Conservation (phyloP, 2,888 invertebrate species). For the Heteromurus nitidus region DNA sequence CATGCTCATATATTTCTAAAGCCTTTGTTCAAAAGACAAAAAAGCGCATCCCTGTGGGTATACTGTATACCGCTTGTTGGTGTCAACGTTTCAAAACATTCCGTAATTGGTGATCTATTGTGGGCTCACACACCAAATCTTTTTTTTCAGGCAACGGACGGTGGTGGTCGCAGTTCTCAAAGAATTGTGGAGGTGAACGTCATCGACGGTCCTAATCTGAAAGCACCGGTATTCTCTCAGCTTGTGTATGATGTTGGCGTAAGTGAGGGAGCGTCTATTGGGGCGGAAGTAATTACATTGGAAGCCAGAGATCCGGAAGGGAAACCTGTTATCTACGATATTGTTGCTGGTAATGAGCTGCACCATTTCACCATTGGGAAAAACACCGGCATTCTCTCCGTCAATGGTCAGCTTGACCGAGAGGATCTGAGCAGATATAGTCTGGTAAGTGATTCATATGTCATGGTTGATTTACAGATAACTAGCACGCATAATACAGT, state of each 20-base stretch:
- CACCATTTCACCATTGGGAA: conserved; percentile 90
- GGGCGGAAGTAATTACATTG: conserved; percentile 74
- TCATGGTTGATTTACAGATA: background rate
- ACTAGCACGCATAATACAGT: too few relatives aligned
- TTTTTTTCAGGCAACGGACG: conserved; percentile 80
- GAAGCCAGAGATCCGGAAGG: conserved; percentile 73
- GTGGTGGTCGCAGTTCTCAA: conserved; percentile 87
- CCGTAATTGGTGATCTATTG: conserved; percentile 32
- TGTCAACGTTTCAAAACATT: conserved; percentile 23
- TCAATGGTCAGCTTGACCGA: conserved; percentile 88
- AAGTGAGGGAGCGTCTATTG: conserved; percentile 90
- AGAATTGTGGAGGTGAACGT: conserved; percentile 90
- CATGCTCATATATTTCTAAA: too few relatives aligned
- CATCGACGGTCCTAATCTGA: conserved; percentile 87
- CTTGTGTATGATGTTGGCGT: conserved; percentile 90
- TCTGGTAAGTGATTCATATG: too few relatives aligned
- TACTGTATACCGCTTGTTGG: too few relatives aligned
- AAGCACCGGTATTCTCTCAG: conserved; percentile 88
- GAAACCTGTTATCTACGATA: conserved; percentile 87
- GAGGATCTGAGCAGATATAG: conserved; percentile 93
- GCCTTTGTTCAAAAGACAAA: too few relatives aligned
- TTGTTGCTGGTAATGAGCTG: conserved; percentile 91
- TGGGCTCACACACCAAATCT: background rate
- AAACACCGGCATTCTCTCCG: conserved; percentile 90
- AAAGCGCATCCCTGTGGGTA: too few relatives aligned